A percentile compares a stretch with the other conserved stretches of the same genome.
These are phyloP conservation scores for Margarornis squamiger DNA, from an alignment of 2,797 vertebrate species.

Conservation along the genomic window DNA sequence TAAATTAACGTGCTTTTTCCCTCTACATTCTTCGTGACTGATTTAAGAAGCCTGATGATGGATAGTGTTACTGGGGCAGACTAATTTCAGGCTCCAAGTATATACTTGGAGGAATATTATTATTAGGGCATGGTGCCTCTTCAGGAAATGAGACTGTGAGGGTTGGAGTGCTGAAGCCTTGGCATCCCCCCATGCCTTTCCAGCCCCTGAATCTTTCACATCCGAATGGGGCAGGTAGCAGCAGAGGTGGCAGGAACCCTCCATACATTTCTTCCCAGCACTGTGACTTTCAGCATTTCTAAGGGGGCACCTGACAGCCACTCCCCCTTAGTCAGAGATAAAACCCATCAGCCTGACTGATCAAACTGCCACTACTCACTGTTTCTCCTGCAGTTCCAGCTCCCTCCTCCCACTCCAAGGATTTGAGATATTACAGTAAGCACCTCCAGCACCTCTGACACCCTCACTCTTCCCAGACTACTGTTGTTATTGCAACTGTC, in stretches of 20 bases:
- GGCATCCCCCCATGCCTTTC: background rate
- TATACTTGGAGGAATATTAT: background rate
- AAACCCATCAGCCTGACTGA: background rate
- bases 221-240: background rate
- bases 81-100: background rate
- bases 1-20: background rate
- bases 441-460: background rate
- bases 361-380: background rate
- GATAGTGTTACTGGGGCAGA: background rate
- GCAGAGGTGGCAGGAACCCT: background rate
- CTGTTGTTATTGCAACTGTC: background rate
- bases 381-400: background rate
- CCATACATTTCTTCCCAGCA: background rate
- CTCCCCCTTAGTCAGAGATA: background rate
- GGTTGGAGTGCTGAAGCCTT: background rate
- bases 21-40: background rate
- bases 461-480: background rate
- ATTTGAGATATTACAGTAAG: background rate
- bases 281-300: background rate
- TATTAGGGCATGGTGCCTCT: background rate
- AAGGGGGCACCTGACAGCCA: background rate
- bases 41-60: background rate
- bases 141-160: background rate
- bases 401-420: background rate
- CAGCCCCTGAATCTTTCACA: background rate